Conservation (phyloP, 2,888 invertebrate genomes). For the Entomobrya proxima region DNA sequence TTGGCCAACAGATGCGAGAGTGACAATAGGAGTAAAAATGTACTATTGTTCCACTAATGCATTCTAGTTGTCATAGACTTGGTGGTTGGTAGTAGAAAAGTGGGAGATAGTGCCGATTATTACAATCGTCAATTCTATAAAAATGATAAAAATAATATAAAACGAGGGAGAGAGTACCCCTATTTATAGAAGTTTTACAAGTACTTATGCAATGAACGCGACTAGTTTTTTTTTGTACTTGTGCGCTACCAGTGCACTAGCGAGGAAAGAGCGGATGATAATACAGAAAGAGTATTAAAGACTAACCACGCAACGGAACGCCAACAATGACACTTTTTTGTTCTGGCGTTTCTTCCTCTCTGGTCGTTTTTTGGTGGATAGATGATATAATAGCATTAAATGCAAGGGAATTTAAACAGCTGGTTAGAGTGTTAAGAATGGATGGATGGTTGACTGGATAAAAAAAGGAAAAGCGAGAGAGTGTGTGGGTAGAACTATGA, state of each 20-base stretch:
- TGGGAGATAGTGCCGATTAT: background rate
- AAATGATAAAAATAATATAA: background rate
- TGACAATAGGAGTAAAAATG: background rate
- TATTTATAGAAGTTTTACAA: background rate
- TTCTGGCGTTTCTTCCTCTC: constrained; percentile 24
- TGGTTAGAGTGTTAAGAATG: constrained; percentile 43
- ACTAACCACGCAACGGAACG: background rate
- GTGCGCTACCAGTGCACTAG: background rate
- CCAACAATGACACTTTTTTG: constrained; percentile 44
- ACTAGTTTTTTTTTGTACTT: too few species aligned
- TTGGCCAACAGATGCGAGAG: constrained; percentile 17
- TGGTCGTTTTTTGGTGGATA: constrained; percentile 17
- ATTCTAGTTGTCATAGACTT: constrained; percentile 19
- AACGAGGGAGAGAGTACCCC: background rate
- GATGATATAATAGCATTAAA: constrained; percentile 50
- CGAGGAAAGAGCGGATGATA: background rate
- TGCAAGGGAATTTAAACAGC: constrained; percentile 59
- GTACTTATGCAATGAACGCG: background rate
- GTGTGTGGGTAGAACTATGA: constrained; percentile 9
- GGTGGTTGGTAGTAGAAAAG: background rate
- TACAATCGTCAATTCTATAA: background rate
- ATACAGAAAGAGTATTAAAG: too few species aligned
- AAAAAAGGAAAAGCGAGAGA: constrained; percentile 32
- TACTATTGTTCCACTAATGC: constrained; percentile 5
- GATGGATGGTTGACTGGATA: constrained; percentile 44